Evolutionary conservation across 2,113 vertebrate genomes (phyloP), one percentile per base, ranked within the genome.

Genomic region (Salvelinus sp.): DNA sequence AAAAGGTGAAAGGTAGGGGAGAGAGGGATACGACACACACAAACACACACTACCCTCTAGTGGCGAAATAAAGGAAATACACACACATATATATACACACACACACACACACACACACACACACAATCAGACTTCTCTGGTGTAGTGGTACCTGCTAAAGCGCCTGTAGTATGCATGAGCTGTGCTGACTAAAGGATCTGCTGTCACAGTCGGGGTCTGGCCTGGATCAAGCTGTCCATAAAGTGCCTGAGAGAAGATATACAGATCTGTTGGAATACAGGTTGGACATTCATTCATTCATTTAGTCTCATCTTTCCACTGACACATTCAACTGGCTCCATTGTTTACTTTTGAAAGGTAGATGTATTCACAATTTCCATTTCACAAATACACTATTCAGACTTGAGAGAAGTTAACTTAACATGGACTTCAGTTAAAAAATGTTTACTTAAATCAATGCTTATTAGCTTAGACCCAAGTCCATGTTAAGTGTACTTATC

Each of bases 121-220:
- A 63, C 20, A 63, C 14, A 57, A 10, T 57, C 16, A 57, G 16
- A 20, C 54, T 20, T 16, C n/a, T 22, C 3, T 22, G 60, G 23
- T n/a, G 23, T n/a, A 63, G 60, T 3, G 18, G 73, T 76, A 84
- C 74, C 77, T 79, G 77, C 70, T 73, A 66, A 76, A 83, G 48
- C 5, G 60, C 47, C 76, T 83, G 77, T 83, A 76, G 65, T 82
- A 82, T 0, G 73, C 27, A 5, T 77, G 74, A 65, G 65, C 4
- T 1, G 74, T 83, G 70, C 81, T 82, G 44, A 27, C 7, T 0
- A 12, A 23, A 10, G 72, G 75, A 22, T 81, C 73, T 69, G 38
- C 73, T 69, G 48, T 69, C 30, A 44, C 22, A 63, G 69, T 7
- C 25, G 48, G 57, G 18, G 6, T 63, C n/a, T 64, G 58, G 58